Conservation (phyloP, 2,113 vertebrate species). For the Hydrochoerus hydrochaeris region DNA sequence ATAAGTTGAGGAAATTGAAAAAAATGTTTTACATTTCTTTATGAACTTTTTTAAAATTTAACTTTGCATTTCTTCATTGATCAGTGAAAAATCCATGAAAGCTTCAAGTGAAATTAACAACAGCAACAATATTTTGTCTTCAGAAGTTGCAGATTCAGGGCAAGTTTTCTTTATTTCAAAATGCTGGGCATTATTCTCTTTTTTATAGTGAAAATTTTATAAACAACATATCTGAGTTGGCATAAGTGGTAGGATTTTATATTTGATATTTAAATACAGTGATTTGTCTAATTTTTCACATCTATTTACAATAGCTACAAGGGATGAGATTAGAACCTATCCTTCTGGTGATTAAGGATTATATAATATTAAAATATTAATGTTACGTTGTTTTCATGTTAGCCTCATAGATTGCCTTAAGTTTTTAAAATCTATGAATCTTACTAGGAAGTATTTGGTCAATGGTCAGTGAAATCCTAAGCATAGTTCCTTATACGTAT, state of each 20-base stretch:
- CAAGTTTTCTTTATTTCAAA: constrained; percentile 21
- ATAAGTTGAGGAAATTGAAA: constrained; percentile 45
- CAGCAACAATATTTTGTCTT: background rate
- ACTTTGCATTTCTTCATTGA: constrained; percentile 51
- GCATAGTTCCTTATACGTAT: background rate
- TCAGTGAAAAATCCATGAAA: constrained; percentile 5
- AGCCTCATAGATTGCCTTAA: background rate
- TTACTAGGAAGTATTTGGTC: constrained; percentile 37
- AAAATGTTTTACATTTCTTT: constrained; percentile 62
- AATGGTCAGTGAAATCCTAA: constrained; percentile 36
- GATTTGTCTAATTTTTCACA: background rate
- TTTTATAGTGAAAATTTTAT: constrained; percentile 53
- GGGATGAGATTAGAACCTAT: constrained; percentile 47
- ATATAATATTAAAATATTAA: constrained; percentile 32
- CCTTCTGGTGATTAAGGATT: constrained; percentile 28
- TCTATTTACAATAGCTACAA: background rate
- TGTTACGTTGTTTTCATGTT: constrained; percentile 25
- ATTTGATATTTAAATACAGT: background rate
- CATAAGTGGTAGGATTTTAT: constrained; percentile 19
- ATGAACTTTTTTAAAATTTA: constrained; percentile 19
- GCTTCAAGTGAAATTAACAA: background rate
- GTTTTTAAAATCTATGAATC: background rate
- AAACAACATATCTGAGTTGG: background rate
- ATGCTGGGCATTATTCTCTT: background rate
- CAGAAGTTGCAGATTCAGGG: constrained; percentile 36